These are phyloP conservation scores for Minunthozetes semirufus DNA, from an alignment of 2,888 invertebrate species.

Conservation along the genomic window DNA sequence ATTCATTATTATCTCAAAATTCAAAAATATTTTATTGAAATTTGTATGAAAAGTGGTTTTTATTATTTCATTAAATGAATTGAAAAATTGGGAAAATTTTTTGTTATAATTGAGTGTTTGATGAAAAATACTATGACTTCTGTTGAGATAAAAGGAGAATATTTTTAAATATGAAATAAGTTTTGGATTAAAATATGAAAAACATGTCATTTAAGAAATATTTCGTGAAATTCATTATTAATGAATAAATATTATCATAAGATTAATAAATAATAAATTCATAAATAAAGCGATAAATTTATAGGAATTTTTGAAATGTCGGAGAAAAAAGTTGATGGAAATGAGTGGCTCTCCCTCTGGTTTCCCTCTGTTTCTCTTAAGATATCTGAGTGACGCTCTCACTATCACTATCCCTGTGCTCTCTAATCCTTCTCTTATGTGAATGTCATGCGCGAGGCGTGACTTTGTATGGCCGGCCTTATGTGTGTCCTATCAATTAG, in stretches of 20 bases:
- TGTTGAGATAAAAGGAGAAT: neutral
- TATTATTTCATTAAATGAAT: too few species aligned
- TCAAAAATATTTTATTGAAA: too few species aligned
- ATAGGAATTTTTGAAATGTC: too few species aligned
- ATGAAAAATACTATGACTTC: too few species aligned
- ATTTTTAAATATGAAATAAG: neutral
- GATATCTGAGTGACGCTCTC: too few species aligned
- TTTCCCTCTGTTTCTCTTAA: neutral
- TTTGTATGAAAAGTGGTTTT: too few species aligned
- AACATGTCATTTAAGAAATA: neutral
- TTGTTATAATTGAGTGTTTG: too few species aligned
- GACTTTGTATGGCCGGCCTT: neutral
- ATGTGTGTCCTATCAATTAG: slow-evolving; percentile 30
- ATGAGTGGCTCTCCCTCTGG: neutral
- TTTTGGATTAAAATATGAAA: neutral
- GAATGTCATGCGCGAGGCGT: slow-evolving; percentile 24
- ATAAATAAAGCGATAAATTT: neutral
- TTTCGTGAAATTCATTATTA: neutral
- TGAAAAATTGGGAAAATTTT: too few species aligned
- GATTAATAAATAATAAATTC: neutral
- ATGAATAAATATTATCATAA: neutral
- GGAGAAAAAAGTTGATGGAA: too few species aligned
- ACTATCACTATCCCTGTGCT: neutral
- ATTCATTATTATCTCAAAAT: too few species aligned
- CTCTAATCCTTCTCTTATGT: neutral